Evolutionary conservation across 92 coral and sea anemone species (phyloP), one percentile per base, ranked within the genome.

Genomic region (Zoanthus solanderi): DNA sequence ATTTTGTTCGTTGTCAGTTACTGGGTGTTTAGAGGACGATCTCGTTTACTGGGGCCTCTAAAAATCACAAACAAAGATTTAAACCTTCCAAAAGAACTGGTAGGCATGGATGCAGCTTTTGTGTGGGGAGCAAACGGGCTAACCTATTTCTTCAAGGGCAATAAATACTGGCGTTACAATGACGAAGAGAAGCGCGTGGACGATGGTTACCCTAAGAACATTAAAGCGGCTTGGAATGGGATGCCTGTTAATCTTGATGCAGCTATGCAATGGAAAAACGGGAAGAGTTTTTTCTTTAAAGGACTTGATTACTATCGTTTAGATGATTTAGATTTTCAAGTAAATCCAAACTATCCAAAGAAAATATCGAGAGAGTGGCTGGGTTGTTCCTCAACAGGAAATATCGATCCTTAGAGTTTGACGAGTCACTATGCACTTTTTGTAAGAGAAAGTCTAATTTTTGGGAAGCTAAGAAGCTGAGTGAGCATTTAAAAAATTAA

Each of bases 31-130:
- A 16, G n/a, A 66, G 84, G 79, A 13, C 71, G 81, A 37, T 78
- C 80, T 0, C 89, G 58, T 6, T 42, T 85, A 12, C 60, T 75
- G 60, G 93, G 96, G 12, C 91, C 94, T 11, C 34, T 14, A 8
- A 56, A 74, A 60, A 65, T 93, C 34, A 71, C 75, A 16, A 71
- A 29, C 75, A 85, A 88, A 5, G 91, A 89, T 1, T 65, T 88
- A 4, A 90, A 90, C 76, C 87, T 93, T 50, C 92, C 94, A 1
- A 11, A 66, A 7, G 90, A 65, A 0, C 75, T 93, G 15, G 89
- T 88, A 11, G 87, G 87, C 31, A 93, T 93, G 96, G 94, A 93
- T 13, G 94, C 94, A 1, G 91, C 90, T 1, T 42, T 89, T 34
- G 86, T 82, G 69, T 89, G 90, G 86, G 94, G 92, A 1, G 89